Percentiles rank a stretch among this genome's conserved stretches.
These are phyloP conservation scores for Beris chalybata DNA, from an alignment of 2,888 invertebrate genomes.

Conservation along the genomic window DNA sequence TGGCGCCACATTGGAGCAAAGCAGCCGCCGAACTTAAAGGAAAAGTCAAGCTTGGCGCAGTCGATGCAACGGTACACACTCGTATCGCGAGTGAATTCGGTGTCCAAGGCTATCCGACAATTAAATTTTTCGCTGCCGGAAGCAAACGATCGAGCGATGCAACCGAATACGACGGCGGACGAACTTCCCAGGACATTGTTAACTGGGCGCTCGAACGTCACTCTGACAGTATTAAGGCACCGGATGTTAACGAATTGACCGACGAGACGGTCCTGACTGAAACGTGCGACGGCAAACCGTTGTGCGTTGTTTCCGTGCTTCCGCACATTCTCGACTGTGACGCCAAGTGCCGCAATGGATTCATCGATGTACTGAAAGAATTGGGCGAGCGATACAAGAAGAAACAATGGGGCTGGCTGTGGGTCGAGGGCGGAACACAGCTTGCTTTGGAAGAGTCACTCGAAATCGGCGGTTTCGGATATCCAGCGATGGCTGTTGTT, in stretches of 20 bases:
- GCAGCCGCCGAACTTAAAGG: conserved; percentile 95
- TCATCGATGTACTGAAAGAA: conserved; percentile 70
- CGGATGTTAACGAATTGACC: conserved; percentile 77
- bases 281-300: conserved; percentile 82
- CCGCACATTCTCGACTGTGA: conserved; percentile 97
- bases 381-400: conserved; percentile 91
- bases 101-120: conserved; percentile 94
- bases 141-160: conserved; percentile 69
- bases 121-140: conserved; percentile 85
- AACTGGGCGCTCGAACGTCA: conserved; percentile 85
- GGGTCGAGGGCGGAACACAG: conserved; percentile 92
- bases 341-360: conserved; percentile 85
- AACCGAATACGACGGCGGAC: conserved; percentile 90
- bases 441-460: conserved; percentile 80
- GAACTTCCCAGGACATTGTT: conserved; percentile 88
- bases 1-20: conserved; percentile 95
- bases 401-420: conserved; percentile 97
- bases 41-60: conserved; percentile 92
- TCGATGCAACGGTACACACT: conserved; percentile 93
- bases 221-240: conserved; percentile 84
- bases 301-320: conserved; percentile 89
- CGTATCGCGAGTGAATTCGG: conserved; percentile 79
- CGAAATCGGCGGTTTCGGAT: conserved; percentile 97
- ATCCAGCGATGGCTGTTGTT: conserved; percentile 97
- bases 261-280: conserved; percentile 66